These are phyloP conservation scores for Caenorhabditis sp. DNA, from an alignment of 2,888 invertebrate species.

Conservation along the genomic window DNA sequence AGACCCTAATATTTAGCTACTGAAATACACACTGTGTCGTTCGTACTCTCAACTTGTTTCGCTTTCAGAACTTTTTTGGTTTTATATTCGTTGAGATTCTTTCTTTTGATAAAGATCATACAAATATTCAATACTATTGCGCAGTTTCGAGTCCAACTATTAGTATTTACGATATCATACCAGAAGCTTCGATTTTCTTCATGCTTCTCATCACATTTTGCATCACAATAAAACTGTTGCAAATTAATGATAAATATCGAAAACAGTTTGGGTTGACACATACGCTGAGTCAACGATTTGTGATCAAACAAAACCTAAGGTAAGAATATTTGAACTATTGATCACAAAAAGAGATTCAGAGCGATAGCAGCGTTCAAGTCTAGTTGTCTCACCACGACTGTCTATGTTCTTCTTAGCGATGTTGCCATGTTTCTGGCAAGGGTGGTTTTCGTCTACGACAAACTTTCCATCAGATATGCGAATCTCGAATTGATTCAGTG, in stretches of 20 bases:
- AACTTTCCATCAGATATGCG: slow-evolving; percentile 6
- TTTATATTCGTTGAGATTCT: background rate
- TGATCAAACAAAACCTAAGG: slow-evolving; percentile 23
- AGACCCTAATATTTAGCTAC: no score
- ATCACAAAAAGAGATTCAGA: background rate
- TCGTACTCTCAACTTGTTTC: no score
- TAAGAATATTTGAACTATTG: background rate
- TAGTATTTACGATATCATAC: slow-evolving; percentile 6
- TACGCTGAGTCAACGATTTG: slow-evolving; percentile 16
- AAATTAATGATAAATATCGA: background rate
- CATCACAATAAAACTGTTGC: background rate
- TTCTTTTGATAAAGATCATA: background rate
- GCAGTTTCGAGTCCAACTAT: background rate
- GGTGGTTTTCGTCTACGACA: background rate
- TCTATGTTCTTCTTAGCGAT: slow-evolving; percentile 14
- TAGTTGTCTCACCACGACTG: slow-evolving; percentile 17
- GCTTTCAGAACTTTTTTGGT: background rate
- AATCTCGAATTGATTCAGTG: slow-evolving; percentile 9
- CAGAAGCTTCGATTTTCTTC: slow-evolving; percentile 5
- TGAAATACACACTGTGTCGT: no score
- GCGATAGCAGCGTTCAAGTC: slow-evolving; percentile 13
- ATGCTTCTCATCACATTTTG: slow-evolving; percentile 3
- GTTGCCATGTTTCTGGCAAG: background rate
- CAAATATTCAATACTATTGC: background rate
- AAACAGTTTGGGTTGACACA: background rate